These are phyloP conservation scores for Hemistola chrysoprasaria DNA, from an alignment of 2,888 invertebrate species.

Conservation along the genomic window DNA sequence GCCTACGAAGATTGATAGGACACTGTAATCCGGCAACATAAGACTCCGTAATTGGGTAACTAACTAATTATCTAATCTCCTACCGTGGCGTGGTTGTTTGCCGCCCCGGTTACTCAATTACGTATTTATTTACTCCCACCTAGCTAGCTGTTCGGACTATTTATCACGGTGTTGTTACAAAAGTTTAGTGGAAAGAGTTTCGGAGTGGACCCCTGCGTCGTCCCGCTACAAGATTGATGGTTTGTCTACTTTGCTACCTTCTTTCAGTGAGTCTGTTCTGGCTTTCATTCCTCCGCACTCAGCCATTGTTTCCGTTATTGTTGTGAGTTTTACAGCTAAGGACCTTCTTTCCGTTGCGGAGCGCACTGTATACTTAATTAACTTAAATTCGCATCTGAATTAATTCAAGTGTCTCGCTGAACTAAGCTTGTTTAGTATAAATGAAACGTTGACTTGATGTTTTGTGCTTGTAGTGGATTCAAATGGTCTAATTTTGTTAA, in stretches of 20 bases:
- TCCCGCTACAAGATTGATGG: conserved; percentile 72
- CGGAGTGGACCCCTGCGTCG: conserved; percentile 67
- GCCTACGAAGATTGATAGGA: conserved; percentile 6
- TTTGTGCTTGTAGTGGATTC: not conserved
- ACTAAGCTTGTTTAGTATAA: conserved; percentile 15
- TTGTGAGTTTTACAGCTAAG: conserved; percentile 50
- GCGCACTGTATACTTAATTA: conserved; percentile 35
- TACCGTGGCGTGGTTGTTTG: conserved; percentile 30
- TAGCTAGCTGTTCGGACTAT: conserved; percentile 56
- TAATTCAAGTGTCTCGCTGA: conserved; percentile 15
- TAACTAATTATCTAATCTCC: conserved; percentile 34
- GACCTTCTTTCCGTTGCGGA: conserved; percentile 36
- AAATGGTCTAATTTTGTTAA: not conserved
- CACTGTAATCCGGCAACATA: conserved; percentile 2
- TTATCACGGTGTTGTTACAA: conserved; percentile 68
- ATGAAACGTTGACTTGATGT: conserved; percentile 1
- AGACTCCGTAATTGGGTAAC: conserved; percentile 17
- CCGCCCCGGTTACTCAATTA: conserved; percentile 33
- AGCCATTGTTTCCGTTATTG: conserved; percentile 56
- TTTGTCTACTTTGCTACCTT: conserved; percentile 27
- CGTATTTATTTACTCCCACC: conserved; percentile 44
- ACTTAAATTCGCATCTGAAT: conserved; percentile 31
- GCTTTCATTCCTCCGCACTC: conserved; percentile 28
- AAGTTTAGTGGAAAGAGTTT: conserved; percentile 70
- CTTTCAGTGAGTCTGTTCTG: conserved; percentile 52